Evolutionary conservation across 2,797 vertebrate species (phyloP), one percentile per base, ranked within the genome.

Genomic region (Takifugu ocellatus): DNA sequence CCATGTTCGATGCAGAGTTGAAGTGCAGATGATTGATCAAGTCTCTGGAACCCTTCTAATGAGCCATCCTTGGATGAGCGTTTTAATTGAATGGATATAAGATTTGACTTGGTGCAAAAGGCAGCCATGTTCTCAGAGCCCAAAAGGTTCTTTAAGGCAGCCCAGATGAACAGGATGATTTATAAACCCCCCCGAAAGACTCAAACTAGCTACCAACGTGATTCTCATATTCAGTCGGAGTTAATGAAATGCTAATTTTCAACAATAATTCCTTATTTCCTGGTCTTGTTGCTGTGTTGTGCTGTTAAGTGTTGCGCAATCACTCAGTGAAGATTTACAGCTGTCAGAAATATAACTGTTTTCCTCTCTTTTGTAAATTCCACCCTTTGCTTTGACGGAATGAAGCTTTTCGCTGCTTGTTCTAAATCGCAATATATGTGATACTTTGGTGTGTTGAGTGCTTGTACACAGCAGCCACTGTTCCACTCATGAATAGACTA

Each of bases 401-500:
- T 21, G n/a, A 21, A 21, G 5, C 6, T 11, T 1, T 46, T 21
- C 21, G 44, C 17, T 46, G 1, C 8, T 39, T 39, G 1, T 39
- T 11, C 14, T 39, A 11, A 10, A 12, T 39, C 36, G 3, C 36
- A 39, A 14, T 39, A 36, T 36, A 39, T 39, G 36, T 2, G 9
- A 12, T 39, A 11, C 36, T 39, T 39, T 39, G 36, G 12, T 14
- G 36, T 39, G 36, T 9, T 33, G 8, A 10, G 3, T 11, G 6
- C 33, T 33, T 8, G 62, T 31, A 82, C 58, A 80, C 76, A 82
- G 74, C 53, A 61, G 54, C 17, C 17, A 3, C 68, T 74, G 48
- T 87, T 66, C 44, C 0, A 60, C 15, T 50, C 43, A 53, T 87
- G 82, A 86, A 82, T 83, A 74, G 67, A 87, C 83, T 81, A 70